Evolutionary conservation across 2,888 invertebrate genomes (phyloP).

Genomic region (Homarus gammarus): DNA sequence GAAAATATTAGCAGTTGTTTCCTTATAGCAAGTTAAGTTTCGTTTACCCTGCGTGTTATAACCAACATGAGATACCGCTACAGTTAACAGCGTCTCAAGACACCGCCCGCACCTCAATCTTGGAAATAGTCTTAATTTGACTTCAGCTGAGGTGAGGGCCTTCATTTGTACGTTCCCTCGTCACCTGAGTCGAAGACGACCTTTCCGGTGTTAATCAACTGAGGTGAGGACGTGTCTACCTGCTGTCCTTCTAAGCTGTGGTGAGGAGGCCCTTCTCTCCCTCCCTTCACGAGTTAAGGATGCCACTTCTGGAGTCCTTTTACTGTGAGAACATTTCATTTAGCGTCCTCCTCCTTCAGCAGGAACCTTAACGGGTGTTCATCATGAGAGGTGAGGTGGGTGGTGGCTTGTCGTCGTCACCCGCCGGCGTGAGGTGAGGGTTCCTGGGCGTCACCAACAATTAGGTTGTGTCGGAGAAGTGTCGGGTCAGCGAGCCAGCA

Average conservation of each 20-base stretch:
- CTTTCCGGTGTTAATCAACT: background rate
- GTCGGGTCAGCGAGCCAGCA: slow-evolving; percentile 26
- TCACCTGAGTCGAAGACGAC: too few relatives aligned
- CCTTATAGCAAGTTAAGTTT: too few relatives aligned
- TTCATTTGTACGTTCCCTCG: too few relatives aligned
- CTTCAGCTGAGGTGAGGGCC: too few relatives aligned
- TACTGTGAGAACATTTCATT: background rate
- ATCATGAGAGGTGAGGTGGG: background rate
- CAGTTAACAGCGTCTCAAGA: too few relatives aligned
- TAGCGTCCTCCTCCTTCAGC: background rate
- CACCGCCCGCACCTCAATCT: too few relatives aligned
- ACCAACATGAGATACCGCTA: too few relatives aligned
- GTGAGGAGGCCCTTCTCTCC: background rate
- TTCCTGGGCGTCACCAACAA: slow-evolving; percentile 16
- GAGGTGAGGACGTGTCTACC: background rate
- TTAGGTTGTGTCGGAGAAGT: slow-evolving; percentile 17
- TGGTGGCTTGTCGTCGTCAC: background rate
- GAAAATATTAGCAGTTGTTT: too few relatives aligned
- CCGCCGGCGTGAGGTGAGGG: background rate
- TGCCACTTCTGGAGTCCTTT: background rate
- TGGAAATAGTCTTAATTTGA: too few relatives aligned
- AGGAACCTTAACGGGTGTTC: background rate
- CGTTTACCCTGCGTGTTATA: too few relatives aligned
- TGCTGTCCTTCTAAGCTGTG: background rate
- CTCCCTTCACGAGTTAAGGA: background rate